A percentile compares a stretch with the other conserved stretches of the same genome.
These are phyloP conservation scores for Melitaea cinxia DNA, from an alignment of 1,140 invertebrate species.

Conservation along the genomic window DNA sequence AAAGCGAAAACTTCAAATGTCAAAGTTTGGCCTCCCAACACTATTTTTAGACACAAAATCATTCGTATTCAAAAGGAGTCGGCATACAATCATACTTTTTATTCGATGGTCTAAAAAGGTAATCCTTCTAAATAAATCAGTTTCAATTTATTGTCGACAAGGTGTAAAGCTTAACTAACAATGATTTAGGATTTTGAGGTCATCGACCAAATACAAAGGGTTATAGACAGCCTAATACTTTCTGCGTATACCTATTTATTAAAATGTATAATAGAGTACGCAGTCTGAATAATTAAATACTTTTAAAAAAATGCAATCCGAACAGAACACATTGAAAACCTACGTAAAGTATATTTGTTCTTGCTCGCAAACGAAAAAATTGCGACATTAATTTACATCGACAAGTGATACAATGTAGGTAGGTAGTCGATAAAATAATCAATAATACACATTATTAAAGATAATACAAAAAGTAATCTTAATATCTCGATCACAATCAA, in stretches of 20 bases:
- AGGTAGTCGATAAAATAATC: too few relatives aligned
- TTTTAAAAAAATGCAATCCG: background rate
- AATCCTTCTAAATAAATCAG: slow-evolving; percentile 29
- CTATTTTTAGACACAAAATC: slow-evolving; percentile 16
- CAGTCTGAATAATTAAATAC: background rate
- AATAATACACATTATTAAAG: too few relatives aligned
- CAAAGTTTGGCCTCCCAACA: slow-evolving; percentile 3
- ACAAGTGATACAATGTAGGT: too few relatives aligned
- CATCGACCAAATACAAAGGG: slow-evolving; percentile 22
- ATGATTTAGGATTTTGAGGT: slow-evolving; percentile 30
- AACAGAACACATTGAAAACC: too few relatives aligned
- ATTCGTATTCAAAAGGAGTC: slow-evolving; percentile 36
- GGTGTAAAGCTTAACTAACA: slow-evolving; percentile 23
- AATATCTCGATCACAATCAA: too few relatives aligned
- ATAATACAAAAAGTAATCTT: too few relatives aligned
- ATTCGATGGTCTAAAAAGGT: slow-evolving; percentile 33
- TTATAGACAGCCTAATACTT: background rate
- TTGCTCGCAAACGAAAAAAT: too few relatives aligned
- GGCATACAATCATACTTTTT: slow-evolving; percentile 35
- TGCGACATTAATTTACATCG: too few relatives aligned
- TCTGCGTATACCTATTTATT: background rate
- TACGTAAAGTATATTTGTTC: too few relatives aligned
- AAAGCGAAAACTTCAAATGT: background rate
- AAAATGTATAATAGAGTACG: background rate
- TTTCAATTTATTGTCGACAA: slow-evolving; percentile 19